Evolutionary conservation across 2,797 vertebrate species (phyloP).

Genomic region (Sebastes trivittatus): DNA sequence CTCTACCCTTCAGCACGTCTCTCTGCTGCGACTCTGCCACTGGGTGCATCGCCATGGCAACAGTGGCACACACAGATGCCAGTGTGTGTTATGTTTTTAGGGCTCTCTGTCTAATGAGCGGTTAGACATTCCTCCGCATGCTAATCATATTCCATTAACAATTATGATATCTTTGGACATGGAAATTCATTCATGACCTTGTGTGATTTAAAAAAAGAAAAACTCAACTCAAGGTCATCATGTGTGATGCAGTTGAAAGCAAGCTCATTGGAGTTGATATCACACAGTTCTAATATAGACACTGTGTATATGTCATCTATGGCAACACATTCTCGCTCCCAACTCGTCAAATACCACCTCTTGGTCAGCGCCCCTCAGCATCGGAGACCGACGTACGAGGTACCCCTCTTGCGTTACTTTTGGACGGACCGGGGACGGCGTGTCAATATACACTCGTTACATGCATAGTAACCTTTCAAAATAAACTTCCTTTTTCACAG

Average conservation of each 20-base stretch:
- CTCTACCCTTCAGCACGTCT: not conserved
- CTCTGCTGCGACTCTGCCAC: conserved; percentile 22
- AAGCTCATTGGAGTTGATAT: not conserved
- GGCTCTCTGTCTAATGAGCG: not conserved
- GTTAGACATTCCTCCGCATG: not conserved
- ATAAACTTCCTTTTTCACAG: too few relatives aligned
- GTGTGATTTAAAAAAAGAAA: not conserved
- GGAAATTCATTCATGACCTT: not conserved
- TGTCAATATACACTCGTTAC: too few relatives aligned
- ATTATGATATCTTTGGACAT: not conserved
- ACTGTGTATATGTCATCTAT: not conserved
- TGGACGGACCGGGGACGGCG: too few relatives aligned
- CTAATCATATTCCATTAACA: not conserved
- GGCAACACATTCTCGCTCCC: too few relatives aligned
- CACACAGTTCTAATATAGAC: not conserved
- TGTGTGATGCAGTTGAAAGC: not conserved
- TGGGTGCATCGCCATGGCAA: conserved; percentile 62
- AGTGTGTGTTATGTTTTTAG: conserved; percentile 23
- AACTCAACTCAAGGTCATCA: not conserved
- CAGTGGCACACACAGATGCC: conserved; percentile 32
- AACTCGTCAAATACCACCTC: too few relatives aligned
- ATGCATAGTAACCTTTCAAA: too few relatives aligned
- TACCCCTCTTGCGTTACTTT: too few relatives aligned
- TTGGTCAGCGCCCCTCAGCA: too few relatives aligned
- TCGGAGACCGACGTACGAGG: too few relatives aligned